Evolutionary conservation across 1,140 invertebrate species (phyloP), one percentile per base, ranked within the genome.

Genomic region (Drosophila kanapiae): DNA sequence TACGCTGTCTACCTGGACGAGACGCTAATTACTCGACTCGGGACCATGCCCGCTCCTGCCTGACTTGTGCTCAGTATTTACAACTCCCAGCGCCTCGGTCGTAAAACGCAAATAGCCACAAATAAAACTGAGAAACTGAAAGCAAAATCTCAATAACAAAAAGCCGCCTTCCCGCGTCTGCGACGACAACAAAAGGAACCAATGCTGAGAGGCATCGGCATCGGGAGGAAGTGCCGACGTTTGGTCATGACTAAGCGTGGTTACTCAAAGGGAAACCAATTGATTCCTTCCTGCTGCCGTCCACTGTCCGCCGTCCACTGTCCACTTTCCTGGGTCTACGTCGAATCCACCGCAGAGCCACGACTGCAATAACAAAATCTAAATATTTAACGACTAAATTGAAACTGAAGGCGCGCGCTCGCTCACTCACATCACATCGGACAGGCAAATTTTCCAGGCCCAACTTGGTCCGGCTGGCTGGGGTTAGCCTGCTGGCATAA

Each of bases 381-480:
- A 87, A 87, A 87, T 87, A 90, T 90, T 87, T 87, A 87, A 87
- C 84, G 69, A 90, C 85, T 87, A 84, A 87, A 87, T 87, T 87
- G 85, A 88, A 87, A 81, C 72, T 84, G 77, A 87, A 87, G 85
- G 84, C 80, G 72, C 61, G 72, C 65, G 67, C 62, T 18, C n/a
- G 62, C 67, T 38, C 61, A 16, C 65, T 61, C 47, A 56, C 81
- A 23, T 67, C 53, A 80, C 81, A 84, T 85, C 87, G 23, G 23
- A 23, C 23, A 88, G 80, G 87, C 84, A 84, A 87, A 87, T 88
- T 88, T 84, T 54, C 68, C 62, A 38, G 68, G 64, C 72, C 78
- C 69, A 81, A 67, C 54, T 78, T 35, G 60, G 27, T 45, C 56
- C 13, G 35, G 9, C 13, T 48, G 18, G 38, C 35, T 78, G 75